Conservation (phyloP, 2,888 invertebrate genomes). For the Brachyopa scutellaris region DNA sequence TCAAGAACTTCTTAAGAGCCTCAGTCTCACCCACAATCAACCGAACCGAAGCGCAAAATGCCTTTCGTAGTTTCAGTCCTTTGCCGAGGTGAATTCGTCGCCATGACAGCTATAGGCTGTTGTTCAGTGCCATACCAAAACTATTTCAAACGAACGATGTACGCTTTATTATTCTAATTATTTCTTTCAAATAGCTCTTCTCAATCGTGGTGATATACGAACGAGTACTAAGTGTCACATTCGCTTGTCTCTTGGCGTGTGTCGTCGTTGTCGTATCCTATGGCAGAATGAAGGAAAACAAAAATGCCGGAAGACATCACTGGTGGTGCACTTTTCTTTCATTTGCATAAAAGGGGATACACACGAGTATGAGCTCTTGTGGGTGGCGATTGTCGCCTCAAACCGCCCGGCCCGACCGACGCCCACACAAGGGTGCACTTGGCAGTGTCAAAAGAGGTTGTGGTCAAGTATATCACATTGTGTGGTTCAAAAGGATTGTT, state of each 20-base stretch:
- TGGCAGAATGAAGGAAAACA: neutral
- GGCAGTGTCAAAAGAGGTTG: slow-evolving; percentile 63
- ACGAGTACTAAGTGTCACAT: no score
- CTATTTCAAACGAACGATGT: slow-evolving; percentile 52
- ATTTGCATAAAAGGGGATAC: slow-evolving; percentile 38
- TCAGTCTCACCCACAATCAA: no score
- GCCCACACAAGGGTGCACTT: slow-evolving; percentile 49
- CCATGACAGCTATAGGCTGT: no score
- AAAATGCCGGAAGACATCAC: slow-evolving; percentile 44
- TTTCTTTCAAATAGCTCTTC: slow-evolving; percentile 53
- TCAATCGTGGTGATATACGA: neutral
- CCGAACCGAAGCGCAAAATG: no score
- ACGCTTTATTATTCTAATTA: slow-evolving; percentile 65
- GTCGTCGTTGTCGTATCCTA: no score
- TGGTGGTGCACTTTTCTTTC: slow-evolving; percentile 33
- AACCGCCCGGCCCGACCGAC: no score
- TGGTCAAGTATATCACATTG: slow-evolving; percentile 57
- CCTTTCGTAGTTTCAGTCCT: no score
- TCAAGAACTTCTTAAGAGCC: no score
- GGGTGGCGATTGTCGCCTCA: no score
- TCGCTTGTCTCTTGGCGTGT: no score
- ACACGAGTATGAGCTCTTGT: neutral
- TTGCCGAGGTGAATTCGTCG: no score
- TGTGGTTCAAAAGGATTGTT: slow-evolving; percentile 40
- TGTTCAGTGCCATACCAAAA: neutral